phyloP scores from a whole-genome alignment of 2,888 invertebrate genomes.

The Drosophila melanosoma region DNA sequence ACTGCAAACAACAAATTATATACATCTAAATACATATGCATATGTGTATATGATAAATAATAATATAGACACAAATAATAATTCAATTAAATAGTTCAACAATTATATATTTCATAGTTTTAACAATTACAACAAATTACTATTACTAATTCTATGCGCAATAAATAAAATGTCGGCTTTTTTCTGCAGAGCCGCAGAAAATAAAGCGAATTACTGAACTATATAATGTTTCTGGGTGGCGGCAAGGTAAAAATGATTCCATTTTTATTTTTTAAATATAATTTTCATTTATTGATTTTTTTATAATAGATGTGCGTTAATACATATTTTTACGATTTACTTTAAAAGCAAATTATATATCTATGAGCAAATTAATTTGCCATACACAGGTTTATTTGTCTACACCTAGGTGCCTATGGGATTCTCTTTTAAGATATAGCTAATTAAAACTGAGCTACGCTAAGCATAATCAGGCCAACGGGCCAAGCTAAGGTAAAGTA shows the following conservation, averaged over 20 bases:
- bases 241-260: not conserved
- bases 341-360: constrained; percentile 48
- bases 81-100: constrained; percentile 75
- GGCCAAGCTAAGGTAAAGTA: constrained; percentile 57
- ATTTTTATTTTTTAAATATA: constrained; percentile 7
- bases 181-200: constrained; percentile 54
- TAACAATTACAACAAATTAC: constrained; percentile 73
- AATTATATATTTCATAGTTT: constrained; percentile 73
- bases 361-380: constrained; percentile 16
- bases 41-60: constrained; percentile 32
- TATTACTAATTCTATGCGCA: constrained; percentile 74
- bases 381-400: constrained; percentile 8
- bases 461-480: constrained; percentile 53
- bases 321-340: constrained; percentile 42
- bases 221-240: not conserved
- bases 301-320: constrained; percentile 34
- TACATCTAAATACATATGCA: constrained; percentile 32
- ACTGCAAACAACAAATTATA: constrained; percentile 20
- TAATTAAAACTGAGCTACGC: constrained; percentile 46
- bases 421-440: constrained; percentile 14
- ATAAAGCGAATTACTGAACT: constrained; percentile 34
- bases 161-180: constrained; percentile 67
- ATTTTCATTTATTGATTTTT: constrained; percentile 45
- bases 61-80: constrained; percentile 63
- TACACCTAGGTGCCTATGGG: constrained; percentile 41